Base-by-base conservation (phyloP, 2,113 vertebrate genomes). In the Eidolon helvum region DNA sequence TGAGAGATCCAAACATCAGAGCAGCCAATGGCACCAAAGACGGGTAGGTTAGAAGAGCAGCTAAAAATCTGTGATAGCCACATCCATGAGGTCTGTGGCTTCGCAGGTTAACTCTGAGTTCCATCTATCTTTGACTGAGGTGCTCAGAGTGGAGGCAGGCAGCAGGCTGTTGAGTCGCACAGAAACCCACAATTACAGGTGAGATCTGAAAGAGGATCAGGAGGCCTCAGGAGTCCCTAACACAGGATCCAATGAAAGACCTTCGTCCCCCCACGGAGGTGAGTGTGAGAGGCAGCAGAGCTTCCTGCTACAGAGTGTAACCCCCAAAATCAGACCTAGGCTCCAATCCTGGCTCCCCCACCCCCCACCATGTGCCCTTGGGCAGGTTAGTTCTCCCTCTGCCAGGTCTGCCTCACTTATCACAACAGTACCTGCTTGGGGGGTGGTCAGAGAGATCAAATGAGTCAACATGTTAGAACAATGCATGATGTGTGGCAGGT, bases 261-360 rank as follows among this genome's bases (percentile, higher is more conserved):
- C 78, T 15, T 22, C 5, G 9, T 35, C 71, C 55, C 26, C 30
- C 8, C 14, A 48, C 14, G 74, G n/a, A 1, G 0, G 14, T 0
- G 30, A 4, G n/a, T 9, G 48, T 6, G 7, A 38, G 21, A 50
- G 45, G 38, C 9, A 28, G 12, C 71, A n/a, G 61, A 61, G 16
- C 53, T 78, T 86, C 78, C 63, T 5, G 24, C 59, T 30, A 7
- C 1, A 1, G 7, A 65, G 35, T 6, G 10, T 53, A 59, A 69
- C 71, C 48, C 24, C 35, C 50, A 69, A 69, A 57, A n/a, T 9
- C 38, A 66, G 26, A 24, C 57, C 28, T 3, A n/a, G 63, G 45
- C 40, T 53, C 61, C 40, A 43, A 5, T 24, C 57, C 55, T 1
- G 9, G 48, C 4, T 59, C 68, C 28, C 16, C 65, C 26, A 40